Evolutionary conservation across 2,888 invertebrate genomes (phyloP), one percentile per base, ranked within the genome.

Genomic region (Drosophila emarginata): DNA sequence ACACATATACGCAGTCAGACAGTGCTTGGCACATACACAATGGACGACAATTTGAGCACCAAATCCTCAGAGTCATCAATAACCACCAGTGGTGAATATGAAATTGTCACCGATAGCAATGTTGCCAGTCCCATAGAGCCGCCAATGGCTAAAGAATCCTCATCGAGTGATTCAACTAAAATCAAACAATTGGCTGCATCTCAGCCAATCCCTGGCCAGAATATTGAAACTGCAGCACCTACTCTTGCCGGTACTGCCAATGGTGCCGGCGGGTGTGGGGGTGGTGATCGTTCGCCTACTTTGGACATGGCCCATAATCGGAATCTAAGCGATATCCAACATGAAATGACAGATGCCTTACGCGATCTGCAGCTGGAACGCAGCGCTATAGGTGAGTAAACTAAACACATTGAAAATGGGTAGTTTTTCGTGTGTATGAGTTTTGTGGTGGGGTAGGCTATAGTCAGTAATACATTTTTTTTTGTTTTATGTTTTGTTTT

Each of bases 11-110:
- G n/a, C 28, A 37, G 32, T 2, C 39, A 59, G 11, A 64, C 15
- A 50, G 66, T 9, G 32, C 9, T 9, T 1, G 7, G 32, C 32
- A 32, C 9, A 32, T 32, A 54, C 62, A 80, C 57, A 81, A 94
- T 94, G 94, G 94, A 94, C 92, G 94, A 94, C 92, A 94, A 93
- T 91, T 91, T 94, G 86, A 94, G 94, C 87, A 93, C 94, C 36
- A 94, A 94, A 91, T 95, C 95, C 67, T 93, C 94, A 85, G 95
- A 95, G 91, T 95, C 95, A 71, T 95, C 95, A 74, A 93, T 94
- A 85, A 94, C 94, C 64, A 94, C 94, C 69, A 94, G 94, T 87
- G 95, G 95, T 78, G 95, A 95, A 89, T 95, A 94, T 91, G 95
- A 95, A 90, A 93, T 95, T 80, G 94, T 95, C 67, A 93, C 93